Percentiles rank a stretch among this genome's conserved stretches.
phyloP scores from a whole-genome alignment of 2,797 vertebrate species.

The Benthosema pterotum region DNA sequence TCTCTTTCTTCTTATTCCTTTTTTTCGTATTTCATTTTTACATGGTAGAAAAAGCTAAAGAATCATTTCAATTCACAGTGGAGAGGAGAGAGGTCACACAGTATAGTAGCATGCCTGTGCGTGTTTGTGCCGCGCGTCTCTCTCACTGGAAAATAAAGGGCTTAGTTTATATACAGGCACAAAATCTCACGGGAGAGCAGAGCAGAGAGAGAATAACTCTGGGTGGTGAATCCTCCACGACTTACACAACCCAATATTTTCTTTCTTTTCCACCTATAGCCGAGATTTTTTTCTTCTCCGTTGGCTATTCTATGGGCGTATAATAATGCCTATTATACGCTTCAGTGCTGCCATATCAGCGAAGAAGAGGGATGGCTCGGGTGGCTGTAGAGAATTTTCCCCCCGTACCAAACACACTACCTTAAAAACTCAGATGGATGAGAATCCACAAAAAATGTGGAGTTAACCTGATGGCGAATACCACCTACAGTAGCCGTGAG shows the following conservation, averaged over 20 bases:
- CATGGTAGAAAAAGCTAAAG: slow-evolving; percentile 37
- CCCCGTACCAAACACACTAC: slow-evolving; percentile 29
- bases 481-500: slow-evolving; percentile 35
- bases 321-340: slow-evolving; percentile 17
- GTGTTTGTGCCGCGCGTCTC: slow-evolving; percentile 65
- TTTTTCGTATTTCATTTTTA: slow-evolving; percentile 26
- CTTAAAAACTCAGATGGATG: slow-evolving; percentile 49
- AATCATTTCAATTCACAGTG: slow-evolving; percentile 40
- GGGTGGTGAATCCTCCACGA: slow-evolving; percentile 38
- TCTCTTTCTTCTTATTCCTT: slow-evolving; percentile 31
- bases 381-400: slow-evolving; percentile 32
- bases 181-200: slow-evolving; percentile 58
- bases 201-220: slow-evolving; percentile 43
- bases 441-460: slow-evolving; percentile 45
- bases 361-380: slow-evolving; percentile 35
- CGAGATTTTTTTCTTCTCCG: not conserved
- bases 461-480: slow-evolving; percentile 38
- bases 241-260: slow-evolving; percentile 30
- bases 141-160: slow-evolving; percentile 76
- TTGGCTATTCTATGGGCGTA: slow-evolving; percentile 20
- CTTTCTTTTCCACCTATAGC: not conserved
- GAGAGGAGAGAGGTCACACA: slow-evolving; percentile 41
- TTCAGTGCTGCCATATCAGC: slow-evolving; percentile 41
- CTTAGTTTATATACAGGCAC: slow-evolving; percentile 80
- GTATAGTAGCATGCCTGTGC: slow-evolving; percentile 74